Evolutionary conservation across 2,888 invertebrate genomes (phyloP).

Genomic region (Agrotis clavis): DNA sequence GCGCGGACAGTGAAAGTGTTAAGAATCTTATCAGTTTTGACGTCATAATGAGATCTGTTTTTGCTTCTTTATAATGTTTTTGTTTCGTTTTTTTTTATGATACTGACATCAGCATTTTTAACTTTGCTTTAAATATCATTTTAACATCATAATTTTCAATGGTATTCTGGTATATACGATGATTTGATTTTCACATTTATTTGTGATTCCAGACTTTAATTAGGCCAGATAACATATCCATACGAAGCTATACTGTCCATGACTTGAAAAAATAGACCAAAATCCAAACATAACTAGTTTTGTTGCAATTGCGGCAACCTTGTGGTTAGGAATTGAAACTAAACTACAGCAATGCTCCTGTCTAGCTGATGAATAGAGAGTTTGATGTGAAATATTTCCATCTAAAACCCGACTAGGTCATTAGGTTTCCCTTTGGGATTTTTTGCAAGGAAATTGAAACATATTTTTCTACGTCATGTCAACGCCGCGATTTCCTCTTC

Average conservation of each 20-base stretch:
- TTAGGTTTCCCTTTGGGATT: not conserved
- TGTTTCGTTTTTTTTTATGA: no score
- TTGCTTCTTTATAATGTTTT: no score
- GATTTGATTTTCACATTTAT: not conserved
- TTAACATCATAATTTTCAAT: not conserved
- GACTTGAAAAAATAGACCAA: not conserved
- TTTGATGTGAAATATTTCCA: not conserved
- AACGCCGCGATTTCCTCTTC: not conserved
- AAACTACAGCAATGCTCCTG: not conserved
- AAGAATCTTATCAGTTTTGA: no score
- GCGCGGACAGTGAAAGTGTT: no score
- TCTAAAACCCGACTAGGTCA: not conserved
- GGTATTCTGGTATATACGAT: not conserved
- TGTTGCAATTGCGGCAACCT: constrained; percentile 10
- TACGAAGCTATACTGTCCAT: not conserved
- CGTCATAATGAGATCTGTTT: no score
- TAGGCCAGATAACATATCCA: not conserved
- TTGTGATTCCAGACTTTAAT: not conserved
- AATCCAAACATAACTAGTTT: not conserved
- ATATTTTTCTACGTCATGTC: constrained; percentile 14
- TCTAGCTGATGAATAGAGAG: not conserved
- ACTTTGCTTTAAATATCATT: not conserved
- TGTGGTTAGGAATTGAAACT: not conserved
- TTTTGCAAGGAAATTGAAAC: not conserved
- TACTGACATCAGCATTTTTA: no score